phyloP scores from a whole-genome alignment of 2,888 invertebrate species.

The Drosophila stalkeri region DNA sequence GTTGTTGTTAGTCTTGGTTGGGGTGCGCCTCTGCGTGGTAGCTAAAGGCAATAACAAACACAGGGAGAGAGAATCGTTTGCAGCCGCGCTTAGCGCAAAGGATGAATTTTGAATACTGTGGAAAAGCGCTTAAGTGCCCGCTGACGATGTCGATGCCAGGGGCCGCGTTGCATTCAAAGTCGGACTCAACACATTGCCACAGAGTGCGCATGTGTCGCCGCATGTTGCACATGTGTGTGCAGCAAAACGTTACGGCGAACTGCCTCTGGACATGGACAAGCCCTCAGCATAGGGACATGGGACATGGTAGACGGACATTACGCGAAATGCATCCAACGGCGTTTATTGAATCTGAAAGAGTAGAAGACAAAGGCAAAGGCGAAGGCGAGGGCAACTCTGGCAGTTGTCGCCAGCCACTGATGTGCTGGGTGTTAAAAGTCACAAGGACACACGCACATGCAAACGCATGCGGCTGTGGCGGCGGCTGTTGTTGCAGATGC shows the following conservation, averaged over 20 bases:
- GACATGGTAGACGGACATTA: conserved; percentile 12
- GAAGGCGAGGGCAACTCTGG: conserved; percentile 39
- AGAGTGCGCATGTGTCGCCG: conserved; percentile 57
- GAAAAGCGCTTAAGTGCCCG: conserved; percentile 55
- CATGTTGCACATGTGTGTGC: conserved; percentile 78
- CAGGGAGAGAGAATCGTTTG: conserved; percentile 2
- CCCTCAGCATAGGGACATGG: conserved; percentile 4
- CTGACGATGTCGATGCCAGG: conserved; percentile 3
- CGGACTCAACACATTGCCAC: conserved; percentile 69
- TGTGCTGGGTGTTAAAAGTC: conserved; percentile 76
- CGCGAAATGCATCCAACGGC: conserved; percentile 69
- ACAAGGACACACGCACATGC: conserved; percentile 76
- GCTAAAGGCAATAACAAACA: conserved; percentile 24
- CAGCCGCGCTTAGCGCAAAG: conserved; percentile 33
- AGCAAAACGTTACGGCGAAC: conserved; percentile 53
- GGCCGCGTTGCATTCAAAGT: conserved; percentile 38
- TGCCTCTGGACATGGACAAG: conserved; percentile 53
- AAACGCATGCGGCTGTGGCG: conserved; percentile 11
- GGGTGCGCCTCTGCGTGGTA: conserved; percentile 71
- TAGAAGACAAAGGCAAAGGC: not conserved
- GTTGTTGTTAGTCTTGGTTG: conserved; percentile 52
- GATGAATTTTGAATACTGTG: conserved; percentile 16
- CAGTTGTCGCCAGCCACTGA: conserved; percentile 60
- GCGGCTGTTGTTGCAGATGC: conserved; percentile 30
- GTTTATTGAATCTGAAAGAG: conserved; percentile 70